A percentile compares a stretch with the other conserved stretches of the same genome.
These are phyloP conservation scores for Himalopsyche japonica DNA, from an alignment of 2,888 invertebrate genomes.

Conservation along the genomic window DNA sequence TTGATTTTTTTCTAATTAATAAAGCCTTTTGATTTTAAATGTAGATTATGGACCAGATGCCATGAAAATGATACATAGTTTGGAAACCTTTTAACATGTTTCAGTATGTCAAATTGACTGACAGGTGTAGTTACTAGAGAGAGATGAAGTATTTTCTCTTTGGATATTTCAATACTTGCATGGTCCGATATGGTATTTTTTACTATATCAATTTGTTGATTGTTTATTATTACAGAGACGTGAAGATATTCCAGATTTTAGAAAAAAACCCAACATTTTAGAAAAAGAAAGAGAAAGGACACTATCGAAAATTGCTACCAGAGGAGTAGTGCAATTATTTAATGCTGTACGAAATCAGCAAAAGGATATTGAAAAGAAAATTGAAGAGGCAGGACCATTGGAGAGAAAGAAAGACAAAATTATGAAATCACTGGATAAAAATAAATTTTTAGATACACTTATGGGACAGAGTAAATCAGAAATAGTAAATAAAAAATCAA, in stretches of 20 bases:
- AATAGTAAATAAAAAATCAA: conserved; percentile 52
- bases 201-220: too few relatives aligned
- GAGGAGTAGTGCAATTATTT: conserved; percentile 90
- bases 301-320: conserved; percentile 83
- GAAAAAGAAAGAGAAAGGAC: conserved; percentile 78
- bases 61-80: too few relatives aligned
- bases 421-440: conserved; percentile 75
- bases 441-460: conserved; percentile 75
- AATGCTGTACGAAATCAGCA: conserved; percentile 89
- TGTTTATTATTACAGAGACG: conserved; percentile 58
- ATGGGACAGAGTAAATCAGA: conserved; percentile 71
- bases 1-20: too few relatives aligned
- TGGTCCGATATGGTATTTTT: too few relatives aligned
- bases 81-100: too few relatives aligned
- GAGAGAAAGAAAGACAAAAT: conserved; percentile 78
- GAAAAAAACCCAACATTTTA: conserved; percentile 74
- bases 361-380: conserved; percentile 70
- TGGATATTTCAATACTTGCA: too few relatives aligned
- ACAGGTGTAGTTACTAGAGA: too few relatives aligned
- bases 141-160: too few relatives aligned
- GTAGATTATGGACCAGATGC: too few relatives aligned
- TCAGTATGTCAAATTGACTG: too few relatives aligned
- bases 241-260: conserved; percentile 62
- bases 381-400: conserved; percentile 72
- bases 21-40: too few relatives aligned